These are phyloP conservation scores for Fistularia commersonii DNA, from an alignment of 2,797 vertebrate species.

Conservation along the genomic window DNA sequence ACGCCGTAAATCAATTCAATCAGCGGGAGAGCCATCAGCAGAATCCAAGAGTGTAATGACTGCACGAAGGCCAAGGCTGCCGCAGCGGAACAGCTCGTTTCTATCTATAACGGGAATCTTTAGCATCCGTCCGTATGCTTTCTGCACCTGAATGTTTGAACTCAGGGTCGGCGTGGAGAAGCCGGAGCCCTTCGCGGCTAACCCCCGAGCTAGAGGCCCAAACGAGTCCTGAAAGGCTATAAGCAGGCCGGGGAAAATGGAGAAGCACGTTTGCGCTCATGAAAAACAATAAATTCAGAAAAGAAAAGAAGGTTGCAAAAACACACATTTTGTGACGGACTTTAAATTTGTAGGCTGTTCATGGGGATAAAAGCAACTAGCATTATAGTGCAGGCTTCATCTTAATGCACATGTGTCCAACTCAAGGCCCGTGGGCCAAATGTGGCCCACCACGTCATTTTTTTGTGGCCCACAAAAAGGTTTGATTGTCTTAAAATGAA, in stretches of 20 bases:
- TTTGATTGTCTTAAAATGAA: too few relatives aligned
- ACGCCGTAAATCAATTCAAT: slow-evolving; percentile 30
- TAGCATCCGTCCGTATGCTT: slow-evolving; percentile 37
- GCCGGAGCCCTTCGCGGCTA: slow-evolving; percentile 13
- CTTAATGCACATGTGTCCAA: too few relatives aligned
- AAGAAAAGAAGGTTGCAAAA: too few relatives aligned
- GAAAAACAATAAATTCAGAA: slow-evolving; percentile 5
- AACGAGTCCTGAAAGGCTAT: background rate
- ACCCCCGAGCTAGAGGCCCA: slow-evolving; percentile 7
- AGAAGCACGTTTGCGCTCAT: background rate
- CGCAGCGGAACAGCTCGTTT: slow-evolving; percentile 18
- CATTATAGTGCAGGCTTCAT: too few relatives aligned
- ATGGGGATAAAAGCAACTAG: too few relatives aligned
- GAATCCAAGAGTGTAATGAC: slow-evolving; percentile 28
- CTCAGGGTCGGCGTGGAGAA: slow-evolving; percentile 28
- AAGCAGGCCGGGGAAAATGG: background rate
- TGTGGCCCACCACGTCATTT: too few relatives aligned
- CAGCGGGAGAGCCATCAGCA: slow-evolving; percentile 26
- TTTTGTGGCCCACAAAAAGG: too few relatives aligned
- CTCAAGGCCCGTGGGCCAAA: too few relatives aligned
- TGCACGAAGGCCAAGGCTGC: slow-evolving; percentile 46
- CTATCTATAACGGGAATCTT: slow-evolving; percentile 20
- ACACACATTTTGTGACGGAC: too few relatives aligned
- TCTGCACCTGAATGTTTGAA: slow-evolving; percentile 28
- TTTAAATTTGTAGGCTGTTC: too few relatives aligned